Conservation (phyloP, 1,140 invertebrate species). For the Andricus grossulariae region DNA sequence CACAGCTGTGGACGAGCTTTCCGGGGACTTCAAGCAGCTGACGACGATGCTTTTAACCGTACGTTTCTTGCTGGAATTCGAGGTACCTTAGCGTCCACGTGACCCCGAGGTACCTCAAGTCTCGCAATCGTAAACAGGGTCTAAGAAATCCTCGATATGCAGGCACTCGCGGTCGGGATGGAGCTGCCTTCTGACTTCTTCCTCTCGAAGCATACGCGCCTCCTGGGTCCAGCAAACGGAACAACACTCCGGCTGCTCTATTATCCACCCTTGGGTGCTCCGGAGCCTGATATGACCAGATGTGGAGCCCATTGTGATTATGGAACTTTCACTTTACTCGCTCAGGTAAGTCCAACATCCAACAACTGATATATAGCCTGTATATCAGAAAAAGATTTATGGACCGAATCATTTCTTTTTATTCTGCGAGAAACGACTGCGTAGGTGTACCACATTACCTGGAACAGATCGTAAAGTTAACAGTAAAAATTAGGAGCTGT, state of each 20-base stretch:
- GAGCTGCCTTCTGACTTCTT: conserved; percentile 75
- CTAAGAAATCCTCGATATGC: conserved; percentile 43
- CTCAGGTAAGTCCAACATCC: conserved; percentile 76
- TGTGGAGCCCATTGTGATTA: conserved; percentile 85
- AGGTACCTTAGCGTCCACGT: conserved; percentile 2
- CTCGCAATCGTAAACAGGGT: neutral
- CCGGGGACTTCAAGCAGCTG: conserved; percentile 81
- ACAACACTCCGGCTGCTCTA: conserved; percentile 82
- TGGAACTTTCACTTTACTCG: conserved; percentile 84
- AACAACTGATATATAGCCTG: neutral
- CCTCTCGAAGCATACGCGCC: conserved; percentile 79
- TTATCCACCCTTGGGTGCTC: conserved; percentile 79
- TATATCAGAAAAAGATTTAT: conserved; percentile 6
- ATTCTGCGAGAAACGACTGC: neutral
- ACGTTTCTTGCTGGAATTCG: conserved; percentile 49
- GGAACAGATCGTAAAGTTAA: conserved; percentile 8
- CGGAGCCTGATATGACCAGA: conserved; percentile 76
- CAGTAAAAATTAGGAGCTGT: neutral
- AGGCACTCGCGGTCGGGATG: conserved; percentile 80
- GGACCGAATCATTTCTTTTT: neutral
- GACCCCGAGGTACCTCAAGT: conserved; percentile 12
- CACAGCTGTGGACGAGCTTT: conserved; percentile 79
- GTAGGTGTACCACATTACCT: conserved; percentile 21
- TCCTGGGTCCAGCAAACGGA: conserved; percentile 80
- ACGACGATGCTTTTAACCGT: conserved; percentile 77